These are phyloP conservation scores for Taenaris catops DNA, from an alignment of 2,888 invertebrate species.

Conservation along the genomic window DNA sequence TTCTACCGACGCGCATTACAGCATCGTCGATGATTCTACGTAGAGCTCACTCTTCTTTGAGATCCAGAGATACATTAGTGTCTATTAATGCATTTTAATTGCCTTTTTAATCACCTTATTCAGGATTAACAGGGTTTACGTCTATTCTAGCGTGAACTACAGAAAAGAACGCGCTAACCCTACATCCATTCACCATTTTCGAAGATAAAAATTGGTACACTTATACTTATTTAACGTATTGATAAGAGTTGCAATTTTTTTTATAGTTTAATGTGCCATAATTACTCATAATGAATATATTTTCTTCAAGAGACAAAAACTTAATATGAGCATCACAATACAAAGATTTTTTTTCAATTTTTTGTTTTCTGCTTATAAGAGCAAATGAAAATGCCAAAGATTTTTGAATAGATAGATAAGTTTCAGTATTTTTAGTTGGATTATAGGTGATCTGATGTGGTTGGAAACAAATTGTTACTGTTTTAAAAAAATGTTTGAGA, in stretches of 20 bases:
- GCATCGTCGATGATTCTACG: too few relatives aligned
- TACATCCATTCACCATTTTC: too few relatives aligned
- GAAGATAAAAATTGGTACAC: too few relatives aligned
- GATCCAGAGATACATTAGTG: too few relatives aligned
- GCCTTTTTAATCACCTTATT: too few relatives aligned
- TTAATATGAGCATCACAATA: conserved; percentile 44
- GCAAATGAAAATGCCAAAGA: conserved; percentile 72
- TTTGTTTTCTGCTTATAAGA: conserved; percentile 47
- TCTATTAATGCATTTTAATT: too few relatives aligned
- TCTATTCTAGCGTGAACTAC: too few relatives aligned
- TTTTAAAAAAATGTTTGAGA: conserved; percentile 40
- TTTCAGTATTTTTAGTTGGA: conserved; percentile 47
- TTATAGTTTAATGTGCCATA: conserved; percentile 40
- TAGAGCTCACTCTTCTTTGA: too few relatives aligned
- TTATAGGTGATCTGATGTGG: conserved; percentile 41
- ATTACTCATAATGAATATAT: conserved; percentile 21
- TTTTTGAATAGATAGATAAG: conserved; percentile 65
- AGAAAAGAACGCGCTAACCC: too few relatives aligned
- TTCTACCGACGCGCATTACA: too few relatives aligned
- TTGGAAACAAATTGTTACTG: conserved; percentile 78
- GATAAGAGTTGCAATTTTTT: conserved; percentile 9
- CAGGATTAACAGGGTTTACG: too few relatives aligned
- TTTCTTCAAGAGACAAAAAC: conserved; percentile 10
- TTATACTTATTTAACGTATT: too few relatives aligned
- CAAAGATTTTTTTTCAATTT: conserved; percentile 36